Base-by-base conservation (phyloP, 2,888 invertebrate species). In the Noctua janthina region DNA sequence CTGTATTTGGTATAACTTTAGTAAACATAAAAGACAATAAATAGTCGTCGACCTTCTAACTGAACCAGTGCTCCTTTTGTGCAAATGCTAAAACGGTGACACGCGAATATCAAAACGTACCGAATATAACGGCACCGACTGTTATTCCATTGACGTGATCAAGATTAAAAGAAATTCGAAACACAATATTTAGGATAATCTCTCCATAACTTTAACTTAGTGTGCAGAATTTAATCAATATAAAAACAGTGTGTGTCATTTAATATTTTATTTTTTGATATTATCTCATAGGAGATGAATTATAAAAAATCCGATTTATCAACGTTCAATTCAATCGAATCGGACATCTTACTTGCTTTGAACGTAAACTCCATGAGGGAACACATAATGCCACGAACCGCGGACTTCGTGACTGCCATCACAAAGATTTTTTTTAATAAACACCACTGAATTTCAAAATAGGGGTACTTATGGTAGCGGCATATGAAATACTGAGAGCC, bases 331-430 rank as follows among this genome's bases (percentile, higher is more conserved):
- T 68, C 69, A 70, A 82, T 85, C 67, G 76, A 79, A 70, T 76
- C 59, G n/a, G 75, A 66, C 80, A 77, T 87, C 96, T 96, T 96
- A 97, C 97, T 97, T 95, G 97, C 97, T 97, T 95, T 96, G 90
- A 97, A 97, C 84, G 97, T 97, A 89, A 97, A 95, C 92, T 97
- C 97, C 96, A 97, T 96, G 87, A 97, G 94, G 81, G 96, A 95
- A 90, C 96, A 97, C 97, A 97, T 97, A 89, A 96, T 94, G 83
- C 97, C 97, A 82, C 97, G 96, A 75, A 97, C 96, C 76, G 94
- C 95, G 70, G 96, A 95, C 90, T 96, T 96, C 29, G 97, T 96
- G 78, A 95, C 92, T 62, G 96, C 94, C 96, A 96, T 96, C 68
- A 66, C 68, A 83, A 79, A 76, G n/a, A 76, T 83, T 72, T 78